Evolutionary conservation across 2,888 invertebrate genomes (phyloP).

Genomic region (Mallateleia sp.): DNA sequence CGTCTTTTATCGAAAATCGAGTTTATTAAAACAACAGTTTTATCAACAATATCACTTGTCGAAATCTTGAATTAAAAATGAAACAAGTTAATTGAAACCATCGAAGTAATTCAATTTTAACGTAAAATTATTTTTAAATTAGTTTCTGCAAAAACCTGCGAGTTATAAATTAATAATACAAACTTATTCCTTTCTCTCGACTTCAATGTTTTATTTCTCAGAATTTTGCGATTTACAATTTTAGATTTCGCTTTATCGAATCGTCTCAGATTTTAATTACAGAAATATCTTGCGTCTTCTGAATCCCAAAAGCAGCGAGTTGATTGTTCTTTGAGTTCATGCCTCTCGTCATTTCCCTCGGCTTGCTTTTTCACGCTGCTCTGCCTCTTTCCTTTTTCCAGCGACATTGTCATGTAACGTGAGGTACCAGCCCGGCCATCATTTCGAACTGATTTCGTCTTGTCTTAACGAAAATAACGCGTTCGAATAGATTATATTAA

Average conservation of each 20-base stretch:
- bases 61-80: no score
- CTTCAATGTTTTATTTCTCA: no score
- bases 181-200: no score
- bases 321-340: background rate
- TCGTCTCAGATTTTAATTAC: background rate
- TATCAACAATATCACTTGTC: no score
- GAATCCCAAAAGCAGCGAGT: background rate
- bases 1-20: no score
- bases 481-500: background rate
- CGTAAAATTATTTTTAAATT: no score
- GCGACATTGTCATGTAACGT: slow-evolving; percentile 28
- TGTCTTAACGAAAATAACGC: background rate
- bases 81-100: no score
- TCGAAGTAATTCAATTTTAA: no score
- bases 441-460: slow-evolving; percentile 9
- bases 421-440: slow-evolving; percentile 8
- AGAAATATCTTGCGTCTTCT: background rate
- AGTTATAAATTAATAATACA: no score
- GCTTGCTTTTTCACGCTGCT: slow-evolving; percentile 14
- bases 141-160: no score
- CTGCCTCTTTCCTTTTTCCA: slow-evolving; percentile 29
- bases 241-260: background rate
- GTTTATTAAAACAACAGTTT: no score
- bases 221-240: no score
- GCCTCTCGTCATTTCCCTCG: background rate